phyloP scores from a whole-genome alignment of 2,113 vertebrate species.

The Scolopax mira region DNA sequence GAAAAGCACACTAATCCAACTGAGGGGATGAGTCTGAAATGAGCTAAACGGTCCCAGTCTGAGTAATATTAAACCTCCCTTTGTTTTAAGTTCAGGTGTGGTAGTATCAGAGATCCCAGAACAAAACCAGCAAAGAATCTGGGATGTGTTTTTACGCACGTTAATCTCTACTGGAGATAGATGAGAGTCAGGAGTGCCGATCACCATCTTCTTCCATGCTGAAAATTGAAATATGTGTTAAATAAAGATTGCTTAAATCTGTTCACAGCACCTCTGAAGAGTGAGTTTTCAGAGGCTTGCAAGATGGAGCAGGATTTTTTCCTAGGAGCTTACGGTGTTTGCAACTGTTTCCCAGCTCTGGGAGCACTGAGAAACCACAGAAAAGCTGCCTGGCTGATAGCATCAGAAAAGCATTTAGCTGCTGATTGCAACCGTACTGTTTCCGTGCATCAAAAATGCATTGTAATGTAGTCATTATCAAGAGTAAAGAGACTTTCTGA shows the following conservation, averaged over 20 bases:
- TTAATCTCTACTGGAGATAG: neutral
- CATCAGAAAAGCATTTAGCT: constrained; percentile 4
- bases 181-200: neutral
- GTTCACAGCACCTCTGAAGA: constrained; percentile 13
- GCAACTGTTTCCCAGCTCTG: neutral
- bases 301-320: constrained; percentile 16
- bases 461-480: constrained; percentile 6
- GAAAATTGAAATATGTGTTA: neutral
- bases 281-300: neutral
- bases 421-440: neutral
- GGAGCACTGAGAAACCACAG: neutral
- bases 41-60: neutral
- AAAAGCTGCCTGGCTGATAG: constrained; percentile 17
- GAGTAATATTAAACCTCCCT: neutral
- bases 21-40: neutral
- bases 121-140: neutral
- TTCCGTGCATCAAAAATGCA: neutral
- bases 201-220: neutral
- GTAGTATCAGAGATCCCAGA: neutral
- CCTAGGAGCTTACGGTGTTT: neutral
- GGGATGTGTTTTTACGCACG: neutral
- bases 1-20: neutral
- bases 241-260: constrained; percentile 10
- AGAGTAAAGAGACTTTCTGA: neutral
- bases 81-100: neutral